Conservation (phyloP, 2,113 vertebrate genomes). For the Oncorhynchus gorbuscha region DNA sequence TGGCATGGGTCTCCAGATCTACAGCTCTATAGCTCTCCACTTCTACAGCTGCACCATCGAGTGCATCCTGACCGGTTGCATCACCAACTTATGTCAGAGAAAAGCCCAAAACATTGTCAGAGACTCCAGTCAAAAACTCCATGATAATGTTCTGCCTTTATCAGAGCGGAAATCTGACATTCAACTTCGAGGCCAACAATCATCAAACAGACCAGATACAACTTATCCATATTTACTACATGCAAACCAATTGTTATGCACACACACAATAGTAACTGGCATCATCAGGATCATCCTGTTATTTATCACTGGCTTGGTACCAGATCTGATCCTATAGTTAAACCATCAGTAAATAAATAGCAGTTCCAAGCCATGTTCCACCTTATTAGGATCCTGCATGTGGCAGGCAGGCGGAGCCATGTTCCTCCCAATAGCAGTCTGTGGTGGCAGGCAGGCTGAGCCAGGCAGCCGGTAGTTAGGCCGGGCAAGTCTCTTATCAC, state of each 20-base stretch:
- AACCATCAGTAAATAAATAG: background rate
- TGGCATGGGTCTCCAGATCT: too few species aligned
- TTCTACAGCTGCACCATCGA: too few species aligned
- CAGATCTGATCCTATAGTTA: background rate
- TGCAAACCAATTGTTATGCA: too few species aligned
- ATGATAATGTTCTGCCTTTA: conserved; percentile 47
- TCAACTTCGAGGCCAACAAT: background rate
- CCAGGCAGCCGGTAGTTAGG: background rate
- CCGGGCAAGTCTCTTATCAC: conserved; percentile 58
- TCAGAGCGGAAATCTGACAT: conserved; percentile 42
- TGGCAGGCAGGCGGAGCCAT: background rate
- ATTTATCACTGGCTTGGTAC: background rate
- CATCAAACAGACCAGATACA: too few species aligned
- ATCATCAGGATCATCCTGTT: background rate
- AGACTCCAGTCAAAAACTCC: conserved; percentile 1
- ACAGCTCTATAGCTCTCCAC: too few species aligned
- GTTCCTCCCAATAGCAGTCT: background rate
- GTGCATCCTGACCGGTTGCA: too few species aligned
- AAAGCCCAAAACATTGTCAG: too few species aligned
- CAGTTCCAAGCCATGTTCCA: background rate
- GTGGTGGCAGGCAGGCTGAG: too few species aligned
- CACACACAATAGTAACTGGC: too few species aligned
- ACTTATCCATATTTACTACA: too few species aligned
- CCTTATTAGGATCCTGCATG: conserved; percentile 4
- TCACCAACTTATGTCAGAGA: too few species aligned